Conservation (phyloP, 2,888 invertebrate species). For the Drosophila acutilabella region DNA sequence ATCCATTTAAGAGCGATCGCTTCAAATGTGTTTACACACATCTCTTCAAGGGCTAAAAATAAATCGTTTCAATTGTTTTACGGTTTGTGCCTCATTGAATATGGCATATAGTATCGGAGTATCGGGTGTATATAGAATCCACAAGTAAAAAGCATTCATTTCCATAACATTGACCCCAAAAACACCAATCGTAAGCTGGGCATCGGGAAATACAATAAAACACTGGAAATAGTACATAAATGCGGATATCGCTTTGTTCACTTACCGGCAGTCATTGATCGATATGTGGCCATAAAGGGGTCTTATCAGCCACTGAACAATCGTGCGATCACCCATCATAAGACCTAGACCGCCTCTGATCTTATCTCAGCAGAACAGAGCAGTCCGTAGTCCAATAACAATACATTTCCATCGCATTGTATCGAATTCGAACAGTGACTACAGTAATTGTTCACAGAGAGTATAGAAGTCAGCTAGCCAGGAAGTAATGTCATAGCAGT, state of each 20-base stretch:
- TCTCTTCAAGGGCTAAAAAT: conserved; percentile 47
- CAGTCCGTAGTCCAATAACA: conserved; percentile 26
- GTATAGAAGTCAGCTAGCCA: not conserved
- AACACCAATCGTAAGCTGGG: conserved; percentile 10
- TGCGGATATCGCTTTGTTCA: conserved; percentile 39
- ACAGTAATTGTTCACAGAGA: not conserved
- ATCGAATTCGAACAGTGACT: not conserved
- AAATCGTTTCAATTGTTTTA: conserved; percentile 29
- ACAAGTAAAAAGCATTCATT: conserved; percentile 27
- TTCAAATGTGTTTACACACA: conserved; percentile 44
- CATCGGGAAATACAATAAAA: conserved; percentile 32
- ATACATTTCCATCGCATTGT: conserved; percentile 17
- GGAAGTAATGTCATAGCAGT: too few relatives aligned
- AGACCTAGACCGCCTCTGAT: conserved; percentile 28
- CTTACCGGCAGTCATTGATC: conserved; percentile 12
- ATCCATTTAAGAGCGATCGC: conserved; percentile 25
- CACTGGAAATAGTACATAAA: conserved; percentile 20
- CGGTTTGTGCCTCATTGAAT: conserved; percentile 43
- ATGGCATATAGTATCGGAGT: conserved; percentile 25
- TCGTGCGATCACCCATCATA: conserved; percentile 27
- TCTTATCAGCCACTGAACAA: conserved; percentile 42
- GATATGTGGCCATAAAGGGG: conserved; percentile 5
- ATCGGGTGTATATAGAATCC: not conserved
- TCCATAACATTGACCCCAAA: conserved; percentile 57
- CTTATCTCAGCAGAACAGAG: conserved; percentile 32